Base-by-base conservation (phyloP, 2,113 vertebrate genomes). In the Apodemus speciosus region DNA sequence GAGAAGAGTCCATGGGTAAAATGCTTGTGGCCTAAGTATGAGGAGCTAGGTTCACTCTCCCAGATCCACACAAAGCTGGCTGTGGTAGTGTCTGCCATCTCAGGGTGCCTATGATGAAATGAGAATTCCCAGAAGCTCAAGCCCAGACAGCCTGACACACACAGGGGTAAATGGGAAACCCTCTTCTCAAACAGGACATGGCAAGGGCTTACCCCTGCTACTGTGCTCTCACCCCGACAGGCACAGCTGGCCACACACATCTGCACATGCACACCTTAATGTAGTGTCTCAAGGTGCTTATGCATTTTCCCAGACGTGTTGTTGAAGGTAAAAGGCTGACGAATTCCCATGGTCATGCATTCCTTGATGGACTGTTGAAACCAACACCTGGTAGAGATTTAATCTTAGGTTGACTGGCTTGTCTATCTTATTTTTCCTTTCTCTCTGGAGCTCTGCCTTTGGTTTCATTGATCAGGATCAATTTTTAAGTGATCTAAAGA, bases 401-500 rank as follows among this genome's bases (percentile, higher is more conserved):
- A 79, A 40, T 79, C 62, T 69, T 71, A 6, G 56, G 40, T 32
- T 72, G 58, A 72, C 23, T 68, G 0, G 62, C 6, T 58, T 58
- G 56, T 58, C 20, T 58, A 20, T 58, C 21, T 58, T 58, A 20
- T 21, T 58, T 21, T 27, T 6, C 10, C 56, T 58, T 4, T 58
- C 16, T 79, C 95, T 76, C 30, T 71, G 87, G 43, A 85, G 38
- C 66, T 85, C 58, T 85, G 23, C 21, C 51, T 95, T 90, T 9
- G 68, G 35, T 21, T 60, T 72, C 87, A 35, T 80, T 71, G 51
- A 71, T 80, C 71, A 18, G 64, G 51, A 85, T 71, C 51, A 35
- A 76, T 72, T 76, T 92, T 72, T 90, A 88, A 60, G 38, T 81
- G 58, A 46, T 88, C 93, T 92, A 88, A 93, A 35, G 56, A 93